These are phyloP conservation scores for Galemys pyrenaicus DNA, from an alignment of 2,113 vertebrate genomes.

Conservation along the genomic window DNA sequence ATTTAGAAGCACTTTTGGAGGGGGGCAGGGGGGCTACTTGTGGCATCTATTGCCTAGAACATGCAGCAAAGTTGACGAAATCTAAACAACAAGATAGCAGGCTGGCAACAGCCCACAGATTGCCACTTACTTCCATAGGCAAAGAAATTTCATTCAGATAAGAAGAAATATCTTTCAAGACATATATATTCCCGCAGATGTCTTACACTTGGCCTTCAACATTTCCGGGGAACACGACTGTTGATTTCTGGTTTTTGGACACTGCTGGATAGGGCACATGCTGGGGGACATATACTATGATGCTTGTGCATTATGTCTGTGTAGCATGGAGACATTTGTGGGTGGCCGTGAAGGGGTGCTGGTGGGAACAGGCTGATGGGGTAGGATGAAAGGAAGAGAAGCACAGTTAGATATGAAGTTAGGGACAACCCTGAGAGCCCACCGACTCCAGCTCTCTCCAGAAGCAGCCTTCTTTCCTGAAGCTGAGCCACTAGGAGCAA, in stretches of 20 bases:
- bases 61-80: not conserved
- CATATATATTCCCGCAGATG: not conserved
- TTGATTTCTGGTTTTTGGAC: not conserved
- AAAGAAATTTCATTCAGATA: conserved; percentile 15
- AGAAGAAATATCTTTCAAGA: conserved; percentile 7
- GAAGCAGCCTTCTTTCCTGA: not conserved
- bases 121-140: not conserved
- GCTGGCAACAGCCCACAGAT: not conserved
- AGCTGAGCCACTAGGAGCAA: not conserved
- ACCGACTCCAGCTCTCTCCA: not conserved
- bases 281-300: not conserved
- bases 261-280: not conserved
- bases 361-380: not conserved
- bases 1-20: not conserved
- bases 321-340: not conserved
- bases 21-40: not conserved
- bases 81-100: conserved; percentile 1
- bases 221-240: not conserved
- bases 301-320: not conserved
- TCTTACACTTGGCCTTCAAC: not conserved
- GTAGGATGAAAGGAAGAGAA: not conserved
- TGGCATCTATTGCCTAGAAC: not conserved
- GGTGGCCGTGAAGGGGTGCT: not conserved
- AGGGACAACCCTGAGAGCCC: not conserved
- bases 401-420: not conserved